Conservation (phyloP, 2,888 invertebrate genomes). For the Agrilus cyanescens region DNA sequence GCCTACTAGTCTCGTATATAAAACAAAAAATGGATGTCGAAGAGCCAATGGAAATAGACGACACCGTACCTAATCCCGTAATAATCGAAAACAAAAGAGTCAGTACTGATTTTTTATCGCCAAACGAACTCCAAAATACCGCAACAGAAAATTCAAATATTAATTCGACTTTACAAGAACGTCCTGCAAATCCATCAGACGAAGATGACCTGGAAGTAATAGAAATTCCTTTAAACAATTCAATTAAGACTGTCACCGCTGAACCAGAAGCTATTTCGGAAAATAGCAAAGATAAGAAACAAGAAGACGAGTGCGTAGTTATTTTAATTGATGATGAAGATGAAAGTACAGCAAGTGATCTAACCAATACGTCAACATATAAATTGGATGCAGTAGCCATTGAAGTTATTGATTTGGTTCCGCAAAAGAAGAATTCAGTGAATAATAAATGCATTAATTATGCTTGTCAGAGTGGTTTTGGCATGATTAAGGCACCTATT, state of each 20-base stretch:
- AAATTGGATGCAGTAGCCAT: background rate
- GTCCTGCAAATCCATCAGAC: background rate
- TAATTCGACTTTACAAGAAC: background rate
- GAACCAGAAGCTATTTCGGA: background rate
- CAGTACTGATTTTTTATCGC: background rate
- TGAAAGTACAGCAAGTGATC: background rate
- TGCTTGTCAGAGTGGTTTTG: conserved; percentile 36
- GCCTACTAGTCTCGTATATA: background rate
- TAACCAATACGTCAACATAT: conserved; percentile 2
- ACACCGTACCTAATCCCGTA: conserved; percentile 23
- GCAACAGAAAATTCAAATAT: no score
- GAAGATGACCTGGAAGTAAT: conserved; percentile 9
- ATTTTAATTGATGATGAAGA: conserved; percentile 11
- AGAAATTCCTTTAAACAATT: background rate
- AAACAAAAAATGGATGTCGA: conserved; percentile 13
- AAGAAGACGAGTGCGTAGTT: conserved; percentile 8
- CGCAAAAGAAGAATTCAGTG: conserved; percentile 17
- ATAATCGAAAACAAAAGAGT: conserved; percentile 23
- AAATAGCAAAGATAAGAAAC: background rate
- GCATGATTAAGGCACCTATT: conserved; percentile 36
- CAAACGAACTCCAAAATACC: background rate
- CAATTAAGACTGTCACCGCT: background rate
- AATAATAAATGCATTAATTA: conserved; percentile 44
- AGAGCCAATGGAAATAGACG: conserved; percentile 30
- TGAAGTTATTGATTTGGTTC: conserved; percentile 29